Conservation (phyloP, 2,113 vertebrate genomes). For the Callaeas wilsoni region DNA sequence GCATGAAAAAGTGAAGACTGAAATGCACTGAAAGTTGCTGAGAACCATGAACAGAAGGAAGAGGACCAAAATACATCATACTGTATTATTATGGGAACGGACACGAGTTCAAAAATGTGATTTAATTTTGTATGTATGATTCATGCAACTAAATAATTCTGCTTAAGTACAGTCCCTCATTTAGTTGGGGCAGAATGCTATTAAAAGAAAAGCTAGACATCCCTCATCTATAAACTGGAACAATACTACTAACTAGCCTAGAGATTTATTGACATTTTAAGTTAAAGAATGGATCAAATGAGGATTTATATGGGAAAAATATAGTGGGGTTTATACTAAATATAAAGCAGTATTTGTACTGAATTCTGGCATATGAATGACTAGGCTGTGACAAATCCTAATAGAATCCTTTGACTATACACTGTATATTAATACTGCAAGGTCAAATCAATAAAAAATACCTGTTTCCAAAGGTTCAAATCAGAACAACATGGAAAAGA, state of each 20-base stretch:
- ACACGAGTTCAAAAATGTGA: background rate
- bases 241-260: background rate
- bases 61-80: background rate
- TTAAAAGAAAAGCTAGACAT: background rate
- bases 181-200: background rate
- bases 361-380: background rate
- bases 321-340: background rate
- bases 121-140: conserved; percentile 19
- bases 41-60: background rate
- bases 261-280: background rate
- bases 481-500: background rate
- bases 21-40: background rate
- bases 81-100: background rate
- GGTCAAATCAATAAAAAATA: background rate
- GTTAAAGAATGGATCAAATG: background rate
- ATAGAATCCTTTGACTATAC: background rate
- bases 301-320: background rate
- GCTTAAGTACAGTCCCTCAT: background rate
- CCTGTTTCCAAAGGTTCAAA: background rate
- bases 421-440: background rate
- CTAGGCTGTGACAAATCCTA: background rate
- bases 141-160: conserved; percentile 15
- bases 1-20: background rate
- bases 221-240: background rate
- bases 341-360: background rate